Percentiles rank a stretch among this genome's conserved stretches.
Evolutionary conservation across 2,888 invertebrate genomes (phyloP).

Genomic region (Polyploca ridens): DNA sequence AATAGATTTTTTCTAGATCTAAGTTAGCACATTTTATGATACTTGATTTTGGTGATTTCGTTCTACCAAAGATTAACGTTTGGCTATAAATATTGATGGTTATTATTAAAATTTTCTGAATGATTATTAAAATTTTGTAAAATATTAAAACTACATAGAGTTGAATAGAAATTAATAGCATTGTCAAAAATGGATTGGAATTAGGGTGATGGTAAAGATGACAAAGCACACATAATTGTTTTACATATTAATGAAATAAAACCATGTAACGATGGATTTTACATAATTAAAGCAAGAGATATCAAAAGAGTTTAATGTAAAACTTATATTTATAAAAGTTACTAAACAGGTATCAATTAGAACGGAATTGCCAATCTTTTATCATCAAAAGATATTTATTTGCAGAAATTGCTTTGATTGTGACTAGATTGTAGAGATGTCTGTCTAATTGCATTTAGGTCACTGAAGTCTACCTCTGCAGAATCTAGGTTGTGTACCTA

Average conservation of each 20-base stretch:
- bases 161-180: too few relatives aligned
- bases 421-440: not conserved
- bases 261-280: too few relatives aligned
- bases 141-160: too few relatives aligned
- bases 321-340: too few relatives aligned
- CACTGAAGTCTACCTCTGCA: slow-evolving; percentile 37
- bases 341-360: too few relatives aligned
- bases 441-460: slow-evolving; percentile 58
- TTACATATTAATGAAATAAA: too few relatives aligned
- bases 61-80: not conserved
- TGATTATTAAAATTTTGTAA: not conserved
- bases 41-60: not conserved
- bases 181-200: too few relatives aligned
- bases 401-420: not conserved
- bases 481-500: slow-evolving; percentile 33
- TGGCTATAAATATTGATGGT: not conserved
- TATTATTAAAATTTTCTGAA: not conserved
- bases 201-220: too few relatives aligned
- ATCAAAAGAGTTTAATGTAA: too few relatives aligned
- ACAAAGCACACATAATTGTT: too few relatives aligned
- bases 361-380: not conserved
- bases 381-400: not conserved
- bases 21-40: not conserved
- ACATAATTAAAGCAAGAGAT: too few relatives aligned
- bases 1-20: not conserved